Evolutionary conservation across 2,888 invertebrate species (phyloP), one percentile per base, ranked within the genome.

Genomic region (Drosophila aldrichi): DNA sequence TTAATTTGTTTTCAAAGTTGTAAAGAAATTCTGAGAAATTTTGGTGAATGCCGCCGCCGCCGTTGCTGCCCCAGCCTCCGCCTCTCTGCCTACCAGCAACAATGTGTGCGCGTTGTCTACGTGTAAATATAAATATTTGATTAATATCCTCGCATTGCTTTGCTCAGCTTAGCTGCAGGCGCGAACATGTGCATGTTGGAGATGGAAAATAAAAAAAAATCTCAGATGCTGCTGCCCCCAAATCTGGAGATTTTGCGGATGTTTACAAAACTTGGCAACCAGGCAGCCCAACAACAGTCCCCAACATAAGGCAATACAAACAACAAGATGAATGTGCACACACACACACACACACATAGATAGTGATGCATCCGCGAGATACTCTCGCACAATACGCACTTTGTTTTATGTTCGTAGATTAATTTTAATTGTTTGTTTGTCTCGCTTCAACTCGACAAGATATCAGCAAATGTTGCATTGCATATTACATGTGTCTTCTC

Each of bases 111-210:
- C 49, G 65, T 62, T 70, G 80, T 77, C 81, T 78, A 75, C 74
- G 88, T 78, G 89, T 85, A 89, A 85, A 85, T 87, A 81, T 85
- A 85, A 85, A 85, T 85, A 85, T 85, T 85, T 89, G 87, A 85
- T 88, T 87, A 89, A 88, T 89, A 87, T 87, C 76, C 87, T 71
- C 69, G 66, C 63, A 70, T 69, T 18, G 54, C 49, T 34, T 69
- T 41, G 48, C 48, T 12, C 9, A 48, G 55, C 64, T 78, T 68
- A 61, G 68, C 62, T 69, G 57, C 66, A 72, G 81, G 78, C 77
- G 74, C 74, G 74, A 80, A 77, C 79, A 81, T 81, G 81, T 80
- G 79, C 78, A 69, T n/a, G 36, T 59, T 22, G 36, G 20, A 16
- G 40, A 49, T n/a, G 18, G 38, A 44, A 14, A 43, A 43, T 1